Evolutionary conservation across 2,888 invertebrate species (phyloP).

Genomic region (Zelleria hepariella): DNA sequence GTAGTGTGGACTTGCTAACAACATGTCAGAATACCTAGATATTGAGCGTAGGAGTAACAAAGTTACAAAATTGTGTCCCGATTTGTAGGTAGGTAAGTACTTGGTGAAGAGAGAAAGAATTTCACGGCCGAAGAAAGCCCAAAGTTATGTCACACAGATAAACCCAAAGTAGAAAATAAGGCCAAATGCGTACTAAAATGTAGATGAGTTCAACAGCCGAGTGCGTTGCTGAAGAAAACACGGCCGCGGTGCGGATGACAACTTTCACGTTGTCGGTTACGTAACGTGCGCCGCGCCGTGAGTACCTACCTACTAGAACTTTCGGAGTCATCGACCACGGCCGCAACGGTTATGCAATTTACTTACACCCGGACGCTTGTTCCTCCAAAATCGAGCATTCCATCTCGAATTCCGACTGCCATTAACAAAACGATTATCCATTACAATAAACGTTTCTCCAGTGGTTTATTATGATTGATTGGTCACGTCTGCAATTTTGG

Average conservation of each 20-base stretch:
- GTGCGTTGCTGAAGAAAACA: neutral
- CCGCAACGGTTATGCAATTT: constrained; percentile 51
- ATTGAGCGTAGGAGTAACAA: too few species aligned
- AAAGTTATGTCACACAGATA: neutral
- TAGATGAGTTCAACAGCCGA: neutral
- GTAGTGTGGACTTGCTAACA: too few species aligned
- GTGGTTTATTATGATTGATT: neutral
- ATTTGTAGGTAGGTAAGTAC: too few species aligned
- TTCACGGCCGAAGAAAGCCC: neutral
- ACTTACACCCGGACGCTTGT: constrained; percentile 34
- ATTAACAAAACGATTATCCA: neutral
- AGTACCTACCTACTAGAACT: constrained; percentile 44
- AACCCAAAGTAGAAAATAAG: neutral
- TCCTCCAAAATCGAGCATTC: constrained; percentile 4
- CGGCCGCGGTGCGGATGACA: constrained; percentile 43
- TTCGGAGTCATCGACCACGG: constrained; percentile 71
- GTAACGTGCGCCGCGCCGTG: constrained; percentile 42
- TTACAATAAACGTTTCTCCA: neutral
- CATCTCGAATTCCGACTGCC: neutral
- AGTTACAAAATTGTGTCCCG: too few species aligned
- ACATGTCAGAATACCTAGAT: too few species aligned
- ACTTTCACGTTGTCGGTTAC: constrained; percentile 49
- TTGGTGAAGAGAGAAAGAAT: too few species aligned
- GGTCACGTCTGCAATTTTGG: neutral
- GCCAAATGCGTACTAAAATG: neutral